Evolutionary conservation across 2,888 invertebrate genomes (phyloP).

Genomic region (Apamea crenata): DNA sequence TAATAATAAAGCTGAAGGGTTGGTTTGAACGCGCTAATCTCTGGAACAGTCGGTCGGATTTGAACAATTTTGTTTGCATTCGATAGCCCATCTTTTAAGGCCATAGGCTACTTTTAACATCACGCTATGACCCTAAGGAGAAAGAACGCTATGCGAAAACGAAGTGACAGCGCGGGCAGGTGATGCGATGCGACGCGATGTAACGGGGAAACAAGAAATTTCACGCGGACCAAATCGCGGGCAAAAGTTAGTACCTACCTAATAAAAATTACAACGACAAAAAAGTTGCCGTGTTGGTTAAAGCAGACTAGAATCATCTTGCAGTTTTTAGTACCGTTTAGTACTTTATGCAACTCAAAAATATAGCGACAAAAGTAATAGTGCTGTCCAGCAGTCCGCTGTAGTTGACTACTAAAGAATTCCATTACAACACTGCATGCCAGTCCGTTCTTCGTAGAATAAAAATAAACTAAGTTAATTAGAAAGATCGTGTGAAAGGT

Average conservation of each 20-base stretch:
- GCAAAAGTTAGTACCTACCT: background rate
- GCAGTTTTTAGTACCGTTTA: constrained; percentile 39
- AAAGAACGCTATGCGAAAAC: background rate
- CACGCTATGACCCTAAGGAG: background rate
- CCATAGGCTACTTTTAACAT: background rate
- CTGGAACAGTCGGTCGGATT: background rate
- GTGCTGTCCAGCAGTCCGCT: constrained; percentile 14
- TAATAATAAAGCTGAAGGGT: background rate
- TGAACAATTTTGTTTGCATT: background rate
- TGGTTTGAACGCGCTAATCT: background rate
- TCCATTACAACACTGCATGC: constrained; percentile 55
- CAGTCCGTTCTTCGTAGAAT: constrained; percentile 22
- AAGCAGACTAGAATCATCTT: constrained; percentile 8
- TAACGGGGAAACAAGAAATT: background rate
- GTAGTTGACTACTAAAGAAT: constrained; percentile 50
- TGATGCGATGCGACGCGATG: background rate
- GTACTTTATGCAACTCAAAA: constrained; percentile 31
- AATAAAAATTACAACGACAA: too few relatives aligned
- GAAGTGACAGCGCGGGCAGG: background rate
- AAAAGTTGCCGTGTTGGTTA: background rate
- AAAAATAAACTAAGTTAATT: constrained; percentile 54
- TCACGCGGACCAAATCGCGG: background rate
- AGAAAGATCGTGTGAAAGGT: constrained; percentile 40
- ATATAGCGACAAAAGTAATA: constrained; percentile 25
- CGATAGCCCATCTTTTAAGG: background rate